Base-by-base conservation (phyloP, 2,888 invertebrate species). In the Caenorhabditis drosophilae region DNA sequence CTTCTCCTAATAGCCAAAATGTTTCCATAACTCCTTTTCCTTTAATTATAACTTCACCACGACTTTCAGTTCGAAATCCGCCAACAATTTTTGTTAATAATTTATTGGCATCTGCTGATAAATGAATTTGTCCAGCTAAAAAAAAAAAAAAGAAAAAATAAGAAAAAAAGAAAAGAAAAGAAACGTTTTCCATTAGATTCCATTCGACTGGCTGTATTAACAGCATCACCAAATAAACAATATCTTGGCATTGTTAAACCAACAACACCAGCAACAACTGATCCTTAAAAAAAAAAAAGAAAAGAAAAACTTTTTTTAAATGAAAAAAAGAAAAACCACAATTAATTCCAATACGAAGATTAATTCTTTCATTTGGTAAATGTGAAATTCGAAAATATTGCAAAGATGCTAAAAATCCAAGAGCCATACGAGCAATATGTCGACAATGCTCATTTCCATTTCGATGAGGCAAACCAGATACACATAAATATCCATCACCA, bases 31-130 rank as follows among this genome's bases (percentile, higher is more conserved):
- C 72, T 22, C 76, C 76, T 55, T 67, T 67, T 35, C 67, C 67
- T 45, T 77, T 77, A 34, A 79, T 78, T 7, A 79, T 75, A 7
- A 79, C 73, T 54, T 79, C 79, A 49, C 80, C 79, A 35, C 79
- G 59, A 18, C 63, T 48, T 47, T 79, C 77, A 22, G 78, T 80
- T 15, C 42, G 54, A 34, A 77, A 79, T 1, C 79, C 78, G 20
- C 77, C 79, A 15, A 77, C 70, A 9, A 71, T 55, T 36, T 70
- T 41, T 15, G 70, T 72, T 25, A 79, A 44, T 44, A 75, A 70
- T 26, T 67, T 59, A 26, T 80, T 74, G 3, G 80, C 59, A 41
- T 71, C 68, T 12, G 67, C 61, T 0, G 79, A 74, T 4, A 80
- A 59, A 56, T 79, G 79, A 38, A 79, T 77, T 26, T 60, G 70